Evolutionary conservation across 2,113 vertebrate genomes (phyloP).

Genomic region (Acrocephalus arundinaceus): DNA sequence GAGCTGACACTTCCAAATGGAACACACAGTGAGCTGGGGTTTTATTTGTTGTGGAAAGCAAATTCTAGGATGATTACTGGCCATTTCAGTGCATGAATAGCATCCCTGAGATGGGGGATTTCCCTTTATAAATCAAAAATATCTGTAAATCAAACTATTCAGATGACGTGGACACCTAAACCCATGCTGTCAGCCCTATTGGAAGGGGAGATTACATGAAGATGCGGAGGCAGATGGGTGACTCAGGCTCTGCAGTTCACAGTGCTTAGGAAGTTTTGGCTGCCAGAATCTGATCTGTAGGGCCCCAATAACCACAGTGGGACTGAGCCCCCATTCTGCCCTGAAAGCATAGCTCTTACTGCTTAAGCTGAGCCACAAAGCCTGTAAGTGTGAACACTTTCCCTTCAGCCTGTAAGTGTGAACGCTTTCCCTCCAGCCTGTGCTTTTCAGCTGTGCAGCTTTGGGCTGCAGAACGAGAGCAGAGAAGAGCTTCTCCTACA

Average conservation of each 20-base stretch:
- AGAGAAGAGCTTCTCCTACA: background rate
- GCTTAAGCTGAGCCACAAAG: background rate
- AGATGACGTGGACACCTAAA: background rate
- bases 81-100: background rate
- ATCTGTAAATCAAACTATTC: background rate
- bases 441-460: fast-evolving
- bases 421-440: fast-evolving
- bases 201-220: fast-evolving
- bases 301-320: fast-evolving
- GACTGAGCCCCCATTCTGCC: background rate
- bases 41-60: background rate
- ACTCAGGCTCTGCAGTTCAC: background rate
- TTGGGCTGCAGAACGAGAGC: background rate
- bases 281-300: background rate
- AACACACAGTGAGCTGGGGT: fast-evolving
- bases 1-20: background rate
- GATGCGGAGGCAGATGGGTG: background rate
- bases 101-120: background rate
- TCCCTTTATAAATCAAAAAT: background rate
- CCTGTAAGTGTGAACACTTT: fast-evolving
- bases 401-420: fast-evolving
- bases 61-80: background rate
- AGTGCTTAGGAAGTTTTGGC: background rate
- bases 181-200: fast-evolving
- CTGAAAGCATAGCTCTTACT: background rate